These are phyloP conservation scores for Muscicapa adusta DNA, from an alignment of 2,113 vertebrate species.

Conservation along the genomic window DNA sequence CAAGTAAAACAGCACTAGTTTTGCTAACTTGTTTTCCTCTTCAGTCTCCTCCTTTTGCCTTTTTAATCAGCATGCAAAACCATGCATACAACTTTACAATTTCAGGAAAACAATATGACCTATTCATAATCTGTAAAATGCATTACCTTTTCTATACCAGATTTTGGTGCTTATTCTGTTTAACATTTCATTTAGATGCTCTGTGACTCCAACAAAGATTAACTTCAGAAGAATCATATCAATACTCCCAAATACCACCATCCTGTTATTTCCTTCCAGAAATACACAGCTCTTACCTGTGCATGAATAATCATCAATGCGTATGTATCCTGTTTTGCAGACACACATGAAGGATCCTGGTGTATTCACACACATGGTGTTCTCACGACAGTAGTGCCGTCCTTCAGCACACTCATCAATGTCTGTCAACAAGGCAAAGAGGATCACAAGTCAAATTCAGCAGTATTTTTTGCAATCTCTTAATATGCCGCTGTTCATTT, in stretches of 20 bases:
- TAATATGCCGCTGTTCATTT: rapidly evolving
- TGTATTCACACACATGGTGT: constrained; percentile 95
- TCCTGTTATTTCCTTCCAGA: neutral
- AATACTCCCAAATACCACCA: neutral
- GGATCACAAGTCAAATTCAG: neutral
- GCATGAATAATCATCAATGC: constrained; percentile 97
- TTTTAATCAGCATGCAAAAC: neutral
- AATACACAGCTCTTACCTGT: constrained; percentile 80
- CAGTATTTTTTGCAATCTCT: neutral
- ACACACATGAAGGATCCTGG: constrained; percentile 96
- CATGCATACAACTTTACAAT: neutral
- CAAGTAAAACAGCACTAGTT: neutral
- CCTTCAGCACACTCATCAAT: constrained; percentile 95
- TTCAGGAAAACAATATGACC: neutral
- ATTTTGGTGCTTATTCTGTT: neutral
- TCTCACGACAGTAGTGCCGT: constrained; percentile 95
- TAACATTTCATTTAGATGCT: neutral
- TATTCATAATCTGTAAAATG: neutral
- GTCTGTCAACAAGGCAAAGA: constrained; percentile 73
- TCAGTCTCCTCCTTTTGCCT: neutral
- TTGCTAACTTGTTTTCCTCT: neutral
- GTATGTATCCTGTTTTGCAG: constrained; percentile 93
- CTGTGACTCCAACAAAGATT: neutral
- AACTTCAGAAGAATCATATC: neutral
- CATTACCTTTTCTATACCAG: neutral